Evolutionary conservation across 2,797 vertebrate genomes (phyloP).

Genomic region (Anas capensis): DNA sequence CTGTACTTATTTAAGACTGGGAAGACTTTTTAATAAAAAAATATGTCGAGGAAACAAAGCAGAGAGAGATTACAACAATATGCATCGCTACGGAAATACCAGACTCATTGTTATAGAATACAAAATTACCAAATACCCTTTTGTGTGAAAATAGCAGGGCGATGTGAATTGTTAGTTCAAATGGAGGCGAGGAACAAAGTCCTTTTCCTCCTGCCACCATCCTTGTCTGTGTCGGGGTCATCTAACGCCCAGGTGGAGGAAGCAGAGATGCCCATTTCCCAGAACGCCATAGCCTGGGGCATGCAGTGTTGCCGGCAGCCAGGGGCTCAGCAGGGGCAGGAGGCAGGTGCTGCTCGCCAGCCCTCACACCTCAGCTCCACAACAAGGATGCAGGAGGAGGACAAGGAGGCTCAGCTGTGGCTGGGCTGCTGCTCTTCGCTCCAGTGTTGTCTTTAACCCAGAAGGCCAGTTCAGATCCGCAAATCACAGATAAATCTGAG

Average conservation of each 20-base stretch:
- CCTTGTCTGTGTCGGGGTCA: accelerated
- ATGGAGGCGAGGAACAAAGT: neutral
- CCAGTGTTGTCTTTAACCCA: neutral
- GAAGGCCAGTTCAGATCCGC: neutral
- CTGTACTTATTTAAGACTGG: constrained; percentile 66
- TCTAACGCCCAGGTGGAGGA: neutral
- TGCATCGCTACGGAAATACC: constrained; percentile 43
- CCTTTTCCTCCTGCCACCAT: neutral
- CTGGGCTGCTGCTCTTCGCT: neutral
- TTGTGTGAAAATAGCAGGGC: constrained; percentile 31
- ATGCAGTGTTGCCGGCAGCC: neutral
- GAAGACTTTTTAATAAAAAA: constrained; percentile 73
- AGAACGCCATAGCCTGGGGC: neutral
- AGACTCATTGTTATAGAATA: constrained; percentile 36
- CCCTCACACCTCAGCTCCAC: neutral
- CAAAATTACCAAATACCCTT: constrained; percentile 9
- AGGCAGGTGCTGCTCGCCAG: neutral
- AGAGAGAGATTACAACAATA: constrained; percentile 55
- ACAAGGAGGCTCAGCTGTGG: neutral
- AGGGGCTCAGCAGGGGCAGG: neutral
- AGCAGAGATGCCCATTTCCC: neutral
- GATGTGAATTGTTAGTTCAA: neutral
- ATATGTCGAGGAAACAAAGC: constrained; percentile 71
- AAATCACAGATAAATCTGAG: neutral
- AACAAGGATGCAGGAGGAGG: neutral